Base-by-base conservation (phyloP, 2,888 invertebrate genomes). In the Perizoma flavofasciatum region DNA sequence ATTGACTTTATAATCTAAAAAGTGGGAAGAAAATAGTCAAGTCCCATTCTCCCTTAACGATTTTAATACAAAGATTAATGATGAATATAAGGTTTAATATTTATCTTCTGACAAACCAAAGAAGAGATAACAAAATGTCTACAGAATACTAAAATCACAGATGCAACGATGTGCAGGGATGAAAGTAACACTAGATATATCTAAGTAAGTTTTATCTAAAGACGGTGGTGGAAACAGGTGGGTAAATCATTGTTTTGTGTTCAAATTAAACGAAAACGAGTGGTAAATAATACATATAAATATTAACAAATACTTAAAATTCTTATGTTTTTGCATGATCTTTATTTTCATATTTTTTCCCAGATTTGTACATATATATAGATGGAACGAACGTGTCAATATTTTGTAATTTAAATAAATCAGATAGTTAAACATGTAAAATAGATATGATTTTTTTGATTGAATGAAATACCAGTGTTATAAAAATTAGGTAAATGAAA, bases 121-220 rank as follows among this genome's bases (percentile, higher is more conserved):
- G 61, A 59, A 63, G 22, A 53, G 58, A 54, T 59, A 66, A 57
- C 59, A 54, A 49, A 61, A 49, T 60, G 56, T 65, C 66, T 67
- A 67, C 69, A 66, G 67, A 69, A 61, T 70, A 68, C 67, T 71
- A 67, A 67, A 66, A 59, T 69, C 68, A 69, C 69, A 69, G 67
- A 68, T 67, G 65, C 51, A 55, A 63, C 10, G 7, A 33, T 47
- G 54, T 52, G 35, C 43, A 46, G 53, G 43, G 50, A 56, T 49
- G 50, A 58, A 46, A 48, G 51, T 44, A 40, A 49, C 47, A 11
- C 8, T 49, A 34, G 5, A 37, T 37, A 37, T 37, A 6, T 37
- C 6, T 37, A 39, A 10, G 10, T 59, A 61, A 48, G 53, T 55
- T 61, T 49, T 61, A 62, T 55, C 44, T 9, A 52, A 50, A 54